These are phyloP conservation scores for Tiphia femorata DNA, from an alignment of 2,888 invertebrate genomes.

Conservation along the genomic window DNA sequence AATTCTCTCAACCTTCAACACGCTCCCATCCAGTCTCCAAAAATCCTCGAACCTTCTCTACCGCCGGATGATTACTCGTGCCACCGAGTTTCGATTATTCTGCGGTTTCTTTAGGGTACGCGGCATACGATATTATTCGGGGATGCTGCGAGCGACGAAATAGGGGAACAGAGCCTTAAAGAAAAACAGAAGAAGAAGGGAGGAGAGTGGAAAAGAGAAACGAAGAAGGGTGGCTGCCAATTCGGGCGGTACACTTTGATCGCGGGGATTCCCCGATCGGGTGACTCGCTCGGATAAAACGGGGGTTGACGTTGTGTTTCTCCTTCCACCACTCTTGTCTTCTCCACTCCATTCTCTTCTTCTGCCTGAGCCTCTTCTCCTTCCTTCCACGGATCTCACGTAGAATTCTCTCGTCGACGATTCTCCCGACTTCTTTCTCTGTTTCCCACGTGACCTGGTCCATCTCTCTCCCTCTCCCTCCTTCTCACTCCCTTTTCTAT, in stretches of 20 bases:
- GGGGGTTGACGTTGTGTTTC: slow-evolving; percentile 41
- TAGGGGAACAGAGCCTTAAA: neutral
- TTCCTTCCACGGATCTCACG: slow-evolving; percentile 8
- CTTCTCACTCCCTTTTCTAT: slow-evolving; percentile 13
- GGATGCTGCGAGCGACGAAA: neutral
- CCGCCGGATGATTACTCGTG: neutral
- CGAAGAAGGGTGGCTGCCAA: neutral
- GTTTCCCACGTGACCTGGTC: slow-evolving; percentile 28
- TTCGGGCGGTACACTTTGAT: slow-evolving; percentile 45
- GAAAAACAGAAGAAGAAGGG: neutral
- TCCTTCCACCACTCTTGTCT: slow-evolving; percentile 21
- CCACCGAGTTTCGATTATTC: too few relatives aligned
- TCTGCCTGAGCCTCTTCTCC: neutral
- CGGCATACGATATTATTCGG: neutral
- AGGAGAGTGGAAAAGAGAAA: neutral
- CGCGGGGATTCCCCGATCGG: slow-evolving; percentile 44
- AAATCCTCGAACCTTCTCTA: too few relatives aligned
- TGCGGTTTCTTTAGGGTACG: neutral
- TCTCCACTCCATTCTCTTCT: slow-evolving; percentile 4
- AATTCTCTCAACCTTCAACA: too few relatives aligned
- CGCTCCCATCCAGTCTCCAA: too few relatives aligned
- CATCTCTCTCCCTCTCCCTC: slow-evolving; percentile 13
- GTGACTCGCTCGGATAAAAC: slow-evolving; percentile 35
- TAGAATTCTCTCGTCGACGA: slow-evolving; percentile 15
- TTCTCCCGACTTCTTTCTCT: slow-evolving; percentile 10